These are phyloP conservation scores for Symphodus melops DNA, from an alignment of 2,113 vertebrate genomes.

Conservation along the genomic window DNA sequence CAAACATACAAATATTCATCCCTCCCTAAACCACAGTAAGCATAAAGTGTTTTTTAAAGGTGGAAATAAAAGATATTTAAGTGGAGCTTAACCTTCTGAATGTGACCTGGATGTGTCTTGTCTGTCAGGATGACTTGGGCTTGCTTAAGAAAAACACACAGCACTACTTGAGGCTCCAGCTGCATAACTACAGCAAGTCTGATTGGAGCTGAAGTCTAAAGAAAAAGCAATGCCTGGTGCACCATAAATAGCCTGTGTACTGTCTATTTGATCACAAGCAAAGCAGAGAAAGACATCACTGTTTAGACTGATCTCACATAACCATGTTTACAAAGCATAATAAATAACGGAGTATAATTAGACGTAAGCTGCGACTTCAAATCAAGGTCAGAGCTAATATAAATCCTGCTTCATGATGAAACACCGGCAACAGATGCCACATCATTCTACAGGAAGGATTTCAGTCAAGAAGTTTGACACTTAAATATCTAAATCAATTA, in stretches of 20 bases:
- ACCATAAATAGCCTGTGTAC: conserved; percentile 14
- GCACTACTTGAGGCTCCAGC: conserved; percentile 32
- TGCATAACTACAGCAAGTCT: conserved; percentile 9
- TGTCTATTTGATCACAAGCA: conserved; percentile 12
- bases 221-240: conserved; percentile 12
- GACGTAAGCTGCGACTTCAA: not conserved
- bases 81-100: conserved; percentile 10
- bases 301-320: not conserved
- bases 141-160: conserved; percentile 15
- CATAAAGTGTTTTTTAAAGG: too few relatives aligned
- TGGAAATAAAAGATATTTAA: conserved; percentile 2
- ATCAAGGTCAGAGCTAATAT: not conserved
- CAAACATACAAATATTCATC: not conserved
- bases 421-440: too few relatives aligned
- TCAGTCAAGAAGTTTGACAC: not conserved
- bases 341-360: not conserved
- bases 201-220: conserved; percentile 32
- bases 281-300: not conserved
- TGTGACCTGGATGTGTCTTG: conserved; percentile 57
- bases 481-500: too few relatives aligned
- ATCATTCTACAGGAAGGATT: not conserved
- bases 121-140: conserved; percentile 38
- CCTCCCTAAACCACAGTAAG: too few relatives aligned
- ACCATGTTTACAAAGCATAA: not conserved
- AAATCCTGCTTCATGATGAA: not conserved